A percentile compares a stretch with the other conserved stretches of the same genome.
These are phyloP conservation scores for Ameiurus melas DNA, from an alignment of 2,113 vertebrate genomes.

Conservation along the genomic window DNA sequence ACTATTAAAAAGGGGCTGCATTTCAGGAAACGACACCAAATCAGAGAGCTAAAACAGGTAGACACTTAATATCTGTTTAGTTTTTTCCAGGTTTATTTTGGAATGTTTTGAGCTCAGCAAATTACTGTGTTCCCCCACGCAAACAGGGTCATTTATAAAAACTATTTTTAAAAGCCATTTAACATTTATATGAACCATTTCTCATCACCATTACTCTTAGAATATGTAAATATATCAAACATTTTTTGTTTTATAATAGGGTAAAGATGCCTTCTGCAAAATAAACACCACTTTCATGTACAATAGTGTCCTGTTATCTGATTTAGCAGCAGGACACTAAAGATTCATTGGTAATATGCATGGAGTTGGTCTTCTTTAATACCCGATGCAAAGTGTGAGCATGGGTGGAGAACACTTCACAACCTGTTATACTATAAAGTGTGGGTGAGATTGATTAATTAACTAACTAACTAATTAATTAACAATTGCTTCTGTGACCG, in stretches of 20 bases:
- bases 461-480: conserved; percentile 9
- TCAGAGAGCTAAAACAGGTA: conserved; percentile 78
- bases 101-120: conserved; percentile 77
- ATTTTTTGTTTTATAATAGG: conserved; percentile 58
- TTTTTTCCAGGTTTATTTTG: conserved; percentile 73
- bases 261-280: conserved; percentile 52
- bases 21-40: conserved; percentile 79
- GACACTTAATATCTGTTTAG: conserved; percentile 75
- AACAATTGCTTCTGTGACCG: conserved; percentile 64
- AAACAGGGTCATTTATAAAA: conserved; percentile 74
- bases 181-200: conserved; percentile 77
- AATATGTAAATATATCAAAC: conserved; percentile 71
- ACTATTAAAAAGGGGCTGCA: conserved; percentile 82
- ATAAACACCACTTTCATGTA: conserved; percentile 39
- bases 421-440: conserved; percentile 70
- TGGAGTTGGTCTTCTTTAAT: conserved; percentile 63
- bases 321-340: conserved; percentile 17
- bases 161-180: conserved; percentile 70
- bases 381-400: conserved; percentile 68
- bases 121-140: conserved; percentile 68
- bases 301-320: conserved; percentile 65
- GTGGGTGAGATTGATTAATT: conserved; percentile 37
- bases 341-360: conserved; percentile 63
- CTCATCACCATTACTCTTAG: conserved; percentile 74
- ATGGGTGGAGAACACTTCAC: conserved; percentile 66